Evolutionary conservation across 2,113 vertebrate species (phyloP), one percentile per base, ranked within the genome.

Genomic region (Gasterosteus aculeatus): DNA sequence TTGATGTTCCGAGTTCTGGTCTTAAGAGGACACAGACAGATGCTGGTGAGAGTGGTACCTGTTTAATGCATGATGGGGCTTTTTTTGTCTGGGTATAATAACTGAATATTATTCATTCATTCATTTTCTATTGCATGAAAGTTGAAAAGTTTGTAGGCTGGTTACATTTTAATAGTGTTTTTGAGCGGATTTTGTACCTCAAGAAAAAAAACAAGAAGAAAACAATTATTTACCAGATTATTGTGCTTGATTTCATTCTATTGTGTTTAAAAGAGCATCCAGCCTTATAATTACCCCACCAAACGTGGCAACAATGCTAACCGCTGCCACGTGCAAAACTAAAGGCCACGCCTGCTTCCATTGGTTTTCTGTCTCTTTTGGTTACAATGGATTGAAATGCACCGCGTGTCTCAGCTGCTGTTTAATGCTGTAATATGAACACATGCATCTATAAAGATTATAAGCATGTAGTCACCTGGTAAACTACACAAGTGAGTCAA

Each of bases 1-100:
- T 49, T 19, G 63, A n/a, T 67, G 64, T 35, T 41, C 12, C 16
- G 33, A 56, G 35, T n/a, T n/a, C 66, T 42, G 66, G 33, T 49
- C 11, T 46, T 35, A 31, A 15, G 5, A 10, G 29, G 39, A 57
- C 19, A n/a, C 41, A 39, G 53, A 66, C 6, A 61, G 44, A 10
- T 51, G 56, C 73, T 61, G 75, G 47, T 77, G 35, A 44, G 19
- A 31, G 29, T 51, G 35, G 9, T 8, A 51, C 19, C 49, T 3
- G 8, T 22, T 51, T 51, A 8, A 51, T 12, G 19, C 49, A 51
- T 51, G 10, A 15, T 51, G 9, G 0, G 4, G 4, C 5, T 49
- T 7, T 51, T 51, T 51, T 49, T 9, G 47, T 19, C n/a, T 1
- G 19, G 49, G 19, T n/a, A 22, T 10, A 22, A 10, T 22, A 51